Base-by-base conservation (phyloP, 64 coral and sea anemone species). In the Hydrozoanthus tunicans region DNA sequence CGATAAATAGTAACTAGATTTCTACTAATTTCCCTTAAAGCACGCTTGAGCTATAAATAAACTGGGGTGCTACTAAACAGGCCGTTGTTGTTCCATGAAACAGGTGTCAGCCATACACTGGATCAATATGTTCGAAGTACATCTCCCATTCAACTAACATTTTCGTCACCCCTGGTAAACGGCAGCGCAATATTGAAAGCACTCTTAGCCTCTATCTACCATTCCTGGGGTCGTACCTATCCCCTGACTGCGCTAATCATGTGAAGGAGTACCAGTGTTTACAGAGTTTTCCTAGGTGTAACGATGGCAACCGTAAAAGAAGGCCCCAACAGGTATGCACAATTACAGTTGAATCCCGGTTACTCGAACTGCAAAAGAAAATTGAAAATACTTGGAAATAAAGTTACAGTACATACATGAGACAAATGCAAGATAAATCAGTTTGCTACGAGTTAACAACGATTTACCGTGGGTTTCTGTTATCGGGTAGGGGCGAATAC, bases 261-360 rank as follows among this genome's bases (percentile, higher is more conserved):
- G 72, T 53, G 10, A 3, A 76, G 9, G 72, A 76, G 8, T 76
- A 52, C 53, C 3, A 53, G 32, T 76, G 72, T 76, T 12, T 76
- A 32, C 72, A 76, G 9, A 12, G 51, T 76, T 76, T 76, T 76
- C 72, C 9, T 0, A 53, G 43, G 9, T 76, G 72, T 76, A 76
- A 76, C 5, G 5, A 43, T 3, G 53, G 53, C 3, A 52, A 76
- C 72, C 24, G 8, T 13, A 76, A 76, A 76, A 53, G 72, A 11
- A 76, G 72, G 53, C 72, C 72, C 9, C 72, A 76, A 4, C 72
- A 76, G 72, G 72, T 76, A 76, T 57, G 77, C 12, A 79, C 4
- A 77, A 17, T 6, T 17, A 43, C 32, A 43, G 32, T 43, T 43
- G 32, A 43, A 43, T 43, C 32, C 32, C 32, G 32, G 32, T 43